Percentiles rank a stretch among this genome's conserved stretches.
phyloP scores from a whole-genome alignment of 92 coral and sea anemone species.

The Heteractis magnifica region DNA sequence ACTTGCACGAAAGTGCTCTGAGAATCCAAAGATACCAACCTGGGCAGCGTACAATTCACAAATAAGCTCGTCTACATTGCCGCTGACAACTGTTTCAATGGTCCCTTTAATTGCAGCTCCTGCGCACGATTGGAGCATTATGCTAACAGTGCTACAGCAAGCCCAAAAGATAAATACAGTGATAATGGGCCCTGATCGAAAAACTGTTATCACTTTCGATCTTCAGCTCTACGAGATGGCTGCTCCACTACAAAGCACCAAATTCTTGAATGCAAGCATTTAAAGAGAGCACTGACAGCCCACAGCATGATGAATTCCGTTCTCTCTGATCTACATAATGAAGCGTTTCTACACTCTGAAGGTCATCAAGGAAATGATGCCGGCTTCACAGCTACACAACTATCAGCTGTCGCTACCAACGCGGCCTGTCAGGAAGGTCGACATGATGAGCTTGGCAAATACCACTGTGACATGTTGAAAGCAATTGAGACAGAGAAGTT shows the following conservation, averaged over 20 bases:
- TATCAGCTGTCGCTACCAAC: constrained; percentile 1
- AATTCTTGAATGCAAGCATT: background rate
- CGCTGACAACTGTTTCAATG: constrained; percentile 26
- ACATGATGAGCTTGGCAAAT: constrained; percentile 13
- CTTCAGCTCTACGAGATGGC: too few species aligned
- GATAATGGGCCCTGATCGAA: too few species aligned
- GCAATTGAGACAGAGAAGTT: constrained; percentile 23
- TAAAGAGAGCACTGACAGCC: background rate
- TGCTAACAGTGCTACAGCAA: too few species aligned
- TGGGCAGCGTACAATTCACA: background rate
- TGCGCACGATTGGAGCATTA: background rate
- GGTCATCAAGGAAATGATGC: background rate
- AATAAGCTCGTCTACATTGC: background rate
- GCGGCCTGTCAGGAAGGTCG: constrained; percentile 25
- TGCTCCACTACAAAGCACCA: constrained; percentile 20
- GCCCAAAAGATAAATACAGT: too few species aligned
- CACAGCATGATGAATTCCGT: constrained; percentile 23
- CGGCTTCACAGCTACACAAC: constrained; percentile 2
- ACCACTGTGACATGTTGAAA: constrained; percentile 24
- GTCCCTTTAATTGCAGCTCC: constrained; percentile 24
- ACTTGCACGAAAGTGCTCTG: too few species aligned
- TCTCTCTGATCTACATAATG: constrained; percentile 29
- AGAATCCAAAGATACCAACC: too few species aligned
- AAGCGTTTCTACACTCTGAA: constrained; percentile 23
- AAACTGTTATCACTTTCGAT: background rate